Conservation (phyloP, 2,113 vertebrate species). For the Steatornis caripensis region DNA sequence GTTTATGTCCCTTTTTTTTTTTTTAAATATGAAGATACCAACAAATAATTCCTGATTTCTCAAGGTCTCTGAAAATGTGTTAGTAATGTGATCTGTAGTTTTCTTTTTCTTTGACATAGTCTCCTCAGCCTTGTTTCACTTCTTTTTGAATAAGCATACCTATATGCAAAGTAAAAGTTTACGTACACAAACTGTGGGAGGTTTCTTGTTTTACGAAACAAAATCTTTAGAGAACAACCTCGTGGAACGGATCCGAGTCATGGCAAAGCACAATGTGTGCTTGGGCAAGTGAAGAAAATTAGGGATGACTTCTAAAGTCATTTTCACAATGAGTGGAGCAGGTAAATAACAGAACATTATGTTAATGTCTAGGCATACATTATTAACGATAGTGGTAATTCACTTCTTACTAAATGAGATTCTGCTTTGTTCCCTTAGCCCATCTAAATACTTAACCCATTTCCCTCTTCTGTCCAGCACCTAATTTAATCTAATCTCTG, state of each 20-base stretch:
- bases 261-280: not conserved
- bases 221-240: not conserved
- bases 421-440: not conserved
- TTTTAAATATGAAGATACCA: not conserved
- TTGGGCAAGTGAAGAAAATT: not conserved
- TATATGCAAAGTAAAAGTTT: not conserved
- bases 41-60: not conserved
- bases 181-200: not conserved
- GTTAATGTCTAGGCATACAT: constrained; percentile 29
- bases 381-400: constrained; percentile 35
- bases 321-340: constrained; percentile 14
- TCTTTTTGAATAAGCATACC: not conserved
- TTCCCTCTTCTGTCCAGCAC: not conserved
- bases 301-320: not conserved
- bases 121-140: not conserved
- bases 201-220: not conserved
- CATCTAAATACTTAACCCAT: not conserved
- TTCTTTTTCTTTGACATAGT: not conserved
- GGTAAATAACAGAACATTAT: constrained; percentile 48
- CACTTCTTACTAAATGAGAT: constrained; percentile 14
- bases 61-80: not conserved
- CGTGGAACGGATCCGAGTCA: not conserved
- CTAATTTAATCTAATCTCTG: constrained; percentile 26
- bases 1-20: not conserved
- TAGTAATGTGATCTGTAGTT: not conserved